Evolutionary conservation across 2,888 invertebrate species (phyloP).

Genomic region (Sisyra terminalis): DNA sequence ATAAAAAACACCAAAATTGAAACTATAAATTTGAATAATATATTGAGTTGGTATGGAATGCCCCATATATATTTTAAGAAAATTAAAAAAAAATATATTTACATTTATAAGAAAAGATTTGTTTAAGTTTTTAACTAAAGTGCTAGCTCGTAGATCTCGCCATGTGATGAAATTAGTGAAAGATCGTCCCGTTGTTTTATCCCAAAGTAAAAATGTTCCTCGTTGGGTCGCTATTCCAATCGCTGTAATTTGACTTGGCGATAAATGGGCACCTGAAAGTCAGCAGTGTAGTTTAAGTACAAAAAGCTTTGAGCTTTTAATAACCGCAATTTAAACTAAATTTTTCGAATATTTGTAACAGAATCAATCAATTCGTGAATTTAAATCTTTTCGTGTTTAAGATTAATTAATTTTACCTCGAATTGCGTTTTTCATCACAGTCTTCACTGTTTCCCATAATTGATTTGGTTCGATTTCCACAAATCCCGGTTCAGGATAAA

Average conservation of each 20-base stretch:
- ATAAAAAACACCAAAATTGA: too few species aligned
- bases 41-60: too few species aligned
- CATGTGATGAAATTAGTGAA: slow-evolving; percentile 53
- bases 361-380: too few species aligned
- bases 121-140: slow-evolving; percentile 37
- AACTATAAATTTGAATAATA: too few species aligned
- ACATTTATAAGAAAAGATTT: slow-evolving; percentile 34
- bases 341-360: too few species aligned
- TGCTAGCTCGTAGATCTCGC: slow-evolving; percentile 45
- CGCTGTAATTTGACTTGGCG: slow-evolving; percentile 49
- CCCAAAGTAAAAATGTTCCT: slow-evolving; percentile 48
- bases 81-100: too few species aligned
- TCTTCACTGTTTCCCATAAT: slow-evolving; percentile 52
- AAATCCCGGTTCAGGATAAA: slow-evolving; percentile 63
- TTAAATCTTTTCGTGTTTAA: slow-evolving; percentile 2
- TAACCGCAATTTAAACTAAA: too few species aligned
- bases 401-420: slow-evolving; percentile 33
- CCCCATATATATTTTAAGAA: too few species aligned
- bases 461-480: slow-evolving; percentile 80
- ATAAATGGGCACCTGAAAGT: slow-evolving; percentile 53
- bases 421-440: slow-evolving; percentile 52
- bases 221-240: slow-evolving; percentile 51
- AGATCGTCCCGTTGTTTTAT: slow-evolving; percentile 35
- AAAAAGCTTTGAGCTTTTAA: too few species aligned
- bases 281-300: too few species aligned